Base-by-base conservation (phyloP, 2,888 invertebrate species). In the Girardia tigrina region DNA sequence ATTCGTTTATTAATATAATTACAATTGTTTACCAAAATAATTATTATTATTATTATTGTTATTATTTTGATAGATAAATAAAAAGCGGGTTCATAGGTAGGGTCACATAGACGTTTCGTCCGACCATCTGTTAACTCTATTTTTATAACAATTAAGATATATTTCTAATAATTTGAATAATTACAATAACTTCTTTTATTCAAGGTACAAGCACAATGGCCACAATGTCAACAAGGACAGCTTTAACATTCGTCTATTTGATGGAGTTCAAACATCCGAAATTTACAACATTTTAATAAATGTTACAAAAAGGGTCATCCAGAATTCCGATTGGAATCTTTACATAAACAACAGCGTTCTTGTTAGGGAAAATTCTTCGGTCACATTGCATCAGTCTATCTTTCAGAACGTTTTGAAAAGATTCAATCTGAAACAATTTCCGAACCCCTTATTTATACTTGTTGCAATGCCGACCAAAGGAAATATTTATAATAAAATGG, bases 181-280 rank as follows among this genome's bases (percentile, higher is more conserved):
- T n/a, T n/a, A n/a, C n/a, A n/a, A n/a, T n/a, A n/a, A n/a, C n/a
- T n/a, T n/a, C n/a, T n/a, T n/a, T n/a, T n/a, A n/a, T n/a, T n/a
- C n/a, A n/a, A 72, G 70, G 70, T 74, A 73, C 23, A 70, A 71
- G 69, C 36, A 74, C 28, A 74, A 72, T 20, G 73, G 73, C 23
- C 29, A 27, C 20, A 73, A 73, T 29, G 29, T 73, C 12, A 73
- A 73, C n/a, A 6, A 29, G 42, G 73, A 73, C 29, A 56, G 8
- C 4, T 73, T 73, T 16, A 73, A 73, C 42, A 6, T 73, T n/a
- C 27, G 29, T n/a, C 29, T 73, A 23, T 29, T 29, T n/a, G 73
- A 73, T 42, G 42, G 73, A 8, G 42, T 20, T 20, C 42, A 29
- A n/a, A 73, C 73, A 23, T 29, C 29, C 29, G n/a, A 27, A 6